Conservation (phyloP, 2,113 vertebrate genomes). For the Crypturellus undulatus region DNA sequence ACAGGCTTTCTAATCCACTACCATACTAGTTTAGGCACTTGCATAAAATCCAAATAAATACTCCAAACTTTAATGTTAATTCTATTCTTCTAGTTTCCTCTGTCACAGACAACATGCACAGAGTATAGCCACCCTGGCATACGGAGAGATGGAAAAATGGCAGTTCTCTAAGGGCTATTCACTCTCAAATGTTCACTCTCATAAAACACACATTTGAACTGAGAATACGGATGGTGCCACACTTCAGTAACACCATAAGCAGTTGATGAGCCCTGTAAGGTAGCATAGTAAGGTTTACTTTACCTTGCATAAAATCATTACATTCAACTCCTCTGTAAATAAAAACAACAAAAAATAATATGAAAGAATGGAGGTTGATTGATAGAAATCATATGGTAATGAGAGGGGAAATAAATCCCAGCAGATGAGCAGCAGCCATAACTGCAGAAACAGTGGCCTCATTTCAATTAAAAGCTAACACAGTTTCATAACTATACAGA, state of each 20-base stretch:
- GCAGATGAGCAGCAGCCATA: background rate
- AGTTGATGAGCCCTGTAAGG: background rate
- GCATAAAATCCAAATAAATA: background rate
- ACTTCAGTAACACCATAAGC: background rate
- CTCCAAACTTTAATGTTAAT: background rate
- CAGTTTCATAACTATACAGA: background rate
- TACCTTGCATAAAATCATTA: background rate
- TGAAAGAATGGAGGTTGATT: background rate
- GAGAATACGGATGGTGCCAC: background rate
- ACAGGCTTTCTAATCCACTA: background rate
- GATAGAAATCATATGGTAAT: background rate
- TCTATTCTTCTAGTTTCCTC: background rate
- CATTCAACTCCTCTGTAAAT: background rate
- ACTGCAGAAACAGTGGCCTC: background rate
- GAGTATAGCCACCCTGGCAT: background rate
- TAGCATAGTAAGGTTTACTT: background rate
- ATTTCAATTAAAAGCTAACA: accelerated
- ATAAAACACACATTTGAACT: background rate
- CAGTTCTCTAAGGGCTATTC: background rate
- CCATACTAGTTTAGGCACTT: background rate
- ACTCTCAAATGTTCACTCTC: background rate
- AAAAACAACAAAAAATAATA: background rate
- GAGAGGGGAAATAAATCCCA: background rate
- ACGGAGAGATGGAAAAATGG: background rate
- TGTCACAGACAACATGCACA: background rate